Conservation (phyloP, 2,113 vertebrate species). For the Theristicus caerulescens region DNA sequence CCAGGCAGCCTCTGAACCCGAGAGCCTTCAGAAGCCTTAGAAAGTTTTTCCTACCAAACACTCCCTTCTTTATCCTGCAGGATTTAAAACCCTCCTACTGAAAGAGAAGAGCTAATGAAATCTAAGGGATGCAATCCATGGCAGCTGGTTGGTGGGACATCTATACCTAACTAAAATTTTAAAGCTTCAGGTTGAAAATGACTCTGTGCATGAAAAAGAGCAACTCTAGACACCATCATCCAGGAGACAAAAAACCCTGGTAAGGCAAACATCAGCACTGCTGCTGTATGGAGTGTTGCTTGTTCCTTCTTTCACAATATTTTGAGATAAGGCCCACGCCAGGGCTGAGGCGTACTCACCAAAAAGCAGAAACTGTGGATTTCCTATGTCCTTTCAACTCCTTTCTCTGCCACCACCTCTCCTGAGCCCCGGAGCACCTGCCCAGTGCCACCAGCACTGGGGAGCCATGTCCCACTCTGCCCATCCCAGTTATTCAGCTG, state of each 20-base stretch:
- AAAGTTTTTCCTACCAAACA: neutral
- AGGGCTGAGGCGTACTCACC: neutral
- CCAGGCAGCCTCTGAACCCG: fast-evolving
- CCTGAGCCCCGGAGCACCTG: fast-evolving
- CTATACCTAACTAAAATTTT: neutral
- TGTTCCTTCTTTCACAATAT: neutral
- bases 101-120: neutral
- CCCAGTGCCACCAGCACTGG: fast-evolving
- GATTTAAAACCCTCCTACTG: neutral
- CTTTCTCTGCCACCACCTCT: neutral
- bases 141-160: neutral
- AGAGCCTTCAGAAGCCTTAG: neutral
- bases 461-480: fast-evolving
- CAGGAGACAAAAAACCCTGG: neutral
- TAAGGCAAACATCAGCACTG: neutral
- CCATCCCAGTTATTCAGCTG: fast-evolving
- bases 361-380: neutral
- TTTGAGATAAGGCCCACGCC: neutral
- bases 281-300: neutral
- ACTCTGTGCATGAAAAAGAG: neutral
- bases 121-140: neutral
- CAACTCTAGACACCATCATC: neutral
- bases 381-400: neutral
- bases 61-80: neutral
- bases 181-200: neutral